Conservation (phyloP, 2,797 vertebrate genomes). For the Phoxinus dragarum region DNA sequence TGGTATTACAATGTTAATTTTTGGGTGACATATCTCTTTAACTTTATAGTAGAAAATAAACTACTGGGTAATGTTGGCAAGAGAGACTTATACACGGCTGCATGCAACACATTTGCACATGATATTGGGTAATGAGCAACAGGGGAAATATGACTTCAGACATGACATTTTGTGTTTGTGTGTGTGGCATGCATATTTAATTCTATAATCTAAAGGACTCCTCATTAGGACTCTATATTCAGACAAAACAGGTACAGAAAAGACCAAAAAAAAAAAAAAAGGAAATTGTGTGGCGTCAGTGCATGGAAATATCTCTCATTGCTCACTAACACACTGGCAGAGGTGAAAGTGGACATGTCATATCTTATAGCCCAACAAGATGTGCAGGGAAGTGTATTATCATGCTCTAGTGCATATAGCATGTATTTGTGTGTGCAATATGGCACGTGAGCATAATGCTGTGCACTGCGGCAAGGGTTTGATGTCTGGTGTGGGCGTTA, state of each 20-base stretch:
- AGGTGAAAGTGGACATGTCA: neutral
- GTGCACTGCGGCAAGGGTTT: neutral
- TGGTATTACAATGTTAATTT: neutral
- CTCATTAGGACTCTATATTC: conserved; percentile 16
- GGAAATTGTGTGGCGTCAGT: neutral
- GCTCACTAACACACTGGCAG: neutral
- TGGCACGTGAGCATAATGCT: neutral
- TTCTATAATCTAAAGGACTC: neutral
- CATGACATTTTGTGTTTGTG: conserved; percentile 34
- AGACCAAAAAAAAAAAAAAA: conserved; percentile 1
- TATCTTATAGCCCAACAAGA: neutral
- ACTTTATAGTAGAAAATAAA: neutral
- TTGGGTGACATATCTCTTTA: neutral
- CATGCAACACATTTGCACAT: conserved; percentile 10
- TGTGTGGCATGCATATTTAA: conserved; percentile 20
- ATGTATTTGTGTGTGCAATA: neutral
- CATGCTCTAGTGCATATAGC: neutral
- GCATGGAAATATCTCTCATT: conserved; percentile 4
- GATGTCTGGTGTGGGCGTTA: conserved; percentile 28
- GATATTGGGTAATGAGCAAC: conserved; percentile 44
- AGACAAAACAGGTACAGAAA: conserved; percentile 3
- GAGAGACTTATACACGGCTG: neutral
- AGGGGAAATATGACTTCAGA: conserved; percentile 31
- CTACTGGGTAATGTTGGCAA: neutral
- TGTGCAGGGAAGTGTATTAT: neutral